Conservation (phyloP, 2,888 invertebrate genomes). For the Crocallis elinguaria region DNA sequence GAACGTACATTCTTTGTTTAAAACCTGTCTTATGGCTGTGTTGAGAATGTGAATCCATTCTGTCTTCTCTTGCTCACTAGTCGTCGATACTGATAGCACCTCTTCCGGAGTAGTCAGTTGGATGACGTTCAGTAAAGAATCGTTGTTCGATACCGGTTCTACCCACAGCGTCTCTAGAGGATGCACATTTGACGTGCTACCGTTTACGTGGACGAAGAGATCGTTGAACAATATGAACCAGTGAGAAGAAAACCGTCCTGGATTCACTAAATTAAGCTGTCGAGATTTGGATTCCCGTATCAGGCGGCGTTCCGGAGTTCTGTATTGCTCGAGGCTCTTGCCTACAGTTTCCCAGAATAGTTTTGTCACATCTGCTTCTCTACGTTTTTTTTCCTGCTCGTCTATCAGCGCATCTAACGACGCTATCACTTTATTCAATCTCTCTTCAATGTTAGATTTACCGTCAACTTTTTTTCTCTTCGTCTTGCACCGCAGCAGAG, state of each 20-base stretch:
- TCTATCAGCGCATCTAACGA: constrained; percentile 87
- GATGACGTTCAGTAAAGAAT: constrained; percentile 86
- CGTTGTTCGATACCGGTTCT: constrained; percentile 88
- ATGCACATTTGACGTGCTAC: constrained; percentile 87
- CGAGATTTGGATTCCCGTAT: constrained; percentile 90
- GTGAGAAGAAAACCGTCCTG: constrained; percentile 90
- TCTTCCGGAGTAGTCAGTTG: constrained; percentile 92
- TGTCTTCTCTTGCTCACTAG: constrained; percentile 88
- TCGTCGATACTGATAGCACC: constrained; percentile 87
- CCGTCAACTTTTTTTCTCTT: constrained; percentile 68
- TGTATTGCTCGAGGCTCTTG: constrained; percentile 86
- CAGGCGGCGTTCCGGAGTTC: constrained; percentile 88
- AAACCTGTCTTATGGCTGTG: constrained; percentile 87
- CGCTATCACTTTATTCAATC: constrained; percentile 83
- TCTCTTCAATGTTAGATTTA: constrained; percentile 79
- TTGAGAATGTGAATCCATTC: constrained; percentile 93
- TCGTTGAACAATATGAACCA: constrained; percentile 94
- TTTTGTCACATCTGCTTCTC: constrained; percentile 88
- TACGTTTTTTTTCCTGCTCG: constrained; percentile 85
- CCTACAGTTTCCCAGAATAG: constrained; percentile 90
- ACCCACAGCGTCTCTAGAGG: constrained; percentile 92
- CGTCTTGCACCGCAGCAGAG: constrained; percentile 77
- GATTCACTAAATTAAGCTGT: constrained; percentile 88
- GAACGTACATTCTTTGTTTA: constrained; percentile 86
- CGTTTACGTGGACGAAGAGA: constrained; percentile 90